phyloP scores from a whole-genome alignment of 2,888 invertebrate genomes.

The Acanthoscelides obtectus region DNA sequence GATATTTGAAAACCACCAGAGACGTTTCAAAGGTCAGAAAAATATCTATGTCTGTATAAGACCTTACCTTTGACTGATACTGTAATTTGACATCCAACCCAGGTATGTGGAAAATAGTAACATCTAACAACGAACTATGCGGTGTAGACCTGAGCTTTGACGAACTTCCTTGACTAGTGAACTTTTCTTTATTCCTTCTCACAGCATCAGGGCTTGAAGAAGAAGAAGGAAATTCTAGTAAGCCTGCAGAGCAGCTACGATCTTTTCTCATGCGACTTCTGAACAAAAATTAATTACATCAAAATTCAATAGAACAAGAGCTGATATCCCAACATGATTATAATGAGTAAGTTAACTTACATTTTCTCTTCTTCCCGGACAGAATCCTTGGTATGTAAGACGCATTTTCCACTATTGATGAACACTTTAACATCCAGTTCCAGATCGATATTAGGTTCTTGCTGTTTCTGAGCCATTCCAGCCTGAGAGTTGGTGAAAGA shows the following conservation, averaged over 20 bases:
- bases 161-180: slow-evolving; percentile 35
- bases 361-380: slow-evolving; percentile 63
- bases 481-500: slow-evolving; percentile 15
- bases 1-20: too few species aligned
- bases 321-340: too few species aligned
- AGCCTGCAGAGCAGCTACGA: slow-evolving; percentile 49
- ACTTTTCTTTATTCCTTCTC: slow-evolving; percentile 44
- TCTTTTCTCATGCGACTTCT: slow-evolving; percentile 66
- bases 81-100: slow-evolving; percentile 70
- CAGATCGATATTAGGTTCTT: slow-evolving; percentile 91
- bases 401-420: slow-evolving; percentile 95
- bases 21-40: too few species aligned
- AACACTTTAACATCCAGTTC: slow-evolving; percentile 94
- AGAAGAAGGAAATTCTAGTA: slow-evolving; percentile 39
- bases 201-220: slow-evolving; percentile 45
- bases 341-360: slow-evolving; percentile 26
- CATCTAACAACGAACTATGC: slow-evolving; percentile 56
- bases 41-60: not conserved
- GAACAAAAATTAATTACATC: not conserved
- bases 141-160: slow-evolving; percentile 42
- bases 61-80: slow-evolving; percentile 44
- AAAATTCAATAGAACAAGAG: not conserved
- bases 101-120: slow-evolving; percentile 87
- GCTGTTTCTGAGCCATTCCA: slow-evolving; percentile 49
- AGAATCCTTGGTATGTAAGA: slow-evolving; percentile 86